phyloP scores from a whole-genome alignment of 2,797 vertebrate genomes.

The Esox masquinongy region DNA sequence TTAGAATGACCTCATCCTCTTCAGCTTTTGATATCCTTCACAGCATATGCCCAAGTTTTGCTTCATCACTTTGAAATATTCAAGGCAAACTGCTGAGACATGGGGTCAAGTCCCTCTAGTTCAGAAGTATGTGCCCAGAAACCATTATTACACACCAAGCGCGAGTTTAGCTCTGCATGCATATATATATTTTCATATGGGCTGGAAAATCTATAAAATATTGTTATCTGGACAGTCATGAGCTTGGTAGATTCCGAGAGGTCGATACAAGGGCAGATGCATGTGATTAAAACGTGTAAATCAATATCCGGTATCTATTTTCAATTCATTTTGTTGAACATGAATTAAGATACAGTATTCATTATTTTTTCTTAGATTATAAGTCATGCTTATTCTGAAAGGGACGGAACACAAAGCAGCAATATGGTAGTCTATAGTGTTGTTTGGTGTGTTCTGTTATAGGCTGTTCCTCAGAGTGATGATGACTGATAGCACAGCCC shows the following conservation, averaged over 20 bases:
- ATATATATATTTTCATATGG: slow-evolving; percentile 37
- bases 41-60: slow-evolving; percentile 60
- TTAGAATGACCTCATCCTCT: slow-evolving; percentile 63
- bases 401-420: neutral
- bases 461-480: neutral
- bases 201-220: slow-evolving; percentile 55
- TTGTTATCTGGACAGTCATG: slow-evolving; percentile 57
- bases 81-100: slow-evolving; percentile 63
- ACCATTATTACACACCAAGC: slow-evolving; percentile 45
- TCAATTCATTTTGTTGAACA: slow-evolving; percentile 39
- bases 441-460: slow-evolving; percentile 34
- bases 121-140: slow-evolving; percentile 63
- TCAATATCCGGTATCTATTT: slow-evolving; percentile 61
- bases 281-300: slow-evolving; percentile 65
- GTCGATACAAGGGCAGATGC: slow-evolving; percentile 54
- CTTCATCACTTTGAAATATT: slow-evolving; percentile 66
- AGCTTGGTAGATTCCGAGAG: slow-evolving; percentile 41
- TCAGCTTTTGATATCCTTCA: slow-evolving; percentile 55
- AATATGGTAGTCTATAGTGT: slow-evolving; percentile 50
- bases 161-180: slow-evolving; percentile 48
- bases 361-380: slow-evolving; percentile 33
- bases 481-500: slow-evolving; percentile 27
- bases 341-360: slow-evolving; percentile 38
- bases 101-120: slow-evolving; percentile 65
- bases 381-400: slow-evolving; percentile 35